Base-by-base conservation (phyloP, 2,797 vertebrate species). In the Lacerta viridis region DNA sequence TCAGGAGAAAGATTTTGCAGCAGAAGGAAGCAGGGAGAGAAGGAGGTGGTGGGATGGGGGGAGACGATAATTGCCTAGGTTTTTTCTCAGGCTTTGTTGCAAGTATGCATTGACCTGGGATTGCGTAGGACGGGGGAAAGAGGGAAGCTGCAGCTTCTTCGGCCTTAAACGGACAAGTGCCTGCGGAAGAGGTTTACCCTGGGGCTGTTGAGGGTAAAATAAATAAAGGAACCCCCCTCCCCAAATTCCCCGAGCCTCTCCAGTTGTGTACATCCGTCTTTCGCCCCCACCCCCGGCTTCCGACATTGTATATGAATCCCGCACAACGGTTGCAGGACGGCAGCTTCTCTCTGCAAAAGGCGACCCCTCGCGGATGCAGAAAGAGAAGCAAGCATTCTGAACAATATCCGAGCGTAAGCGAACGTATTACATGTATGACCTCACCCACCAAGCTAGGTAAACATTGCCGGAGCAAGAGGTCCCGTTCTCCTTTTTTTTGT, bases 301-400 rank as follows among this genome's bases (percentile, higher is more conserved):
- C 6, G 80, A 71, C 39, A 71, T 69, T 69, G 71, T 77, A 75
- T 80, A 59, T 66, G 68, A 84, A 85, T 41, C 76, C 68, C 55
- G 43, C 43, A 64, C 17, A 2, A 55, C 3, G 78, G 55, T 76
- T 69, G 77, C 46, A 25, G 29, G 55, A 46, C 29, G 79, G 39
- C 3, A 64, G 39, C 69, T 69, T 95, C 93, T 91, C 85, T 72
- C 95, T 94, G 95, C 93, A 85, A 82, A 94, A 95, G 90, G 96
- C 95, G 96, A 96, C 97, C 95, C 96, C 97, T 97, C 81, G 97
- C 96, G 97, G 97, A 90, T 61, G 84, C 82, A 39, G 81, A 33
- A 59, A 7, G 88, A 71, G 36, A 95, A 91, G 10, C 71, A 0
- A 8, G 68, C 27, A 69, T 1, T 43, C n/a, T 25, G 23, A 41